Evolutionary conservation across 2,113 vertebrate species (phyloP), one percentile per base, ranked within the genome.

Genomic region (Anguilla japonica): DNA sequence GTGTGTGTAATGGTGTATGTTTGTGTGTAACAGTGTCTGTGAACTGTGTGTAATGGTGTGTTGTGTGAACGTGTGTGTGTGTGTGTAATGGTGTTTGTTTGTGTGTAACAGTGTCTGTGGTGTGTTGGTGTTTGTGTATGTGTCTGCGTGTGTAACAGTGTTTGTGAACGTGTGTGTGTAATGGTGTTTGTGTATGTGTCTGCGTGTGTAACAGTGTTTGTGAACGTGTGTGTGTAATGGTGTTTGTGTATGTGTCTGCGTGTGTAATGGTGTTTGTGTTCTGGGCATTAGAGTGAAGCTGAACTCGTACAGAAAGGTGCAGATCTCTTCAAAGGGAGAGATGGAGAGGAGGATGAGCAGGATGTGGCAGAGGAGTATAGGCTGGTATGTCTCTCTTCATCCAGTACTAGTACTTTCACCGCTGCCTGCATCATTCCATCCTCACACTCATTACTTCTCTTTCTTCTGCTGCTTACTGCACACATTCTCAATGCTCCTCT

Each of bases 311-410:
- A 34, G 43, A 88, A 39, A 85, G 29, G 81, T 18, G 0, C 46
- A 22, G 82, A 71, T 13, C 6, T 81, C 88, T 86, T 60, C 82
- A 82, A 60, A 79, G 0, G 14, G 20, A 40, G 83, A 88, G 20
- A 60, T n/a, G 75, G 20, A 84, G 82, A 85, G 18, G n/a, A 9
- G 20, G 50, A 63, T 1, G 89, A 89, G 41, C 5, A 84, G 8
- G 89, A 92, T 22, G 89, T 89, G 0, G 20, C 53, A 0, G 91
- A 89, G 34, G 13, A 40, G 29, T 85, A 11, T 88, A 92, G 93
- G 89, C 86, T 1, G 88, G 94, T 94, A 88, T 79, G 40, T 1
- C 2, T 16, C 3, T 56, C 16, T 16, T n/a, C 80, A 2, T 46
- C 22, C 81, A 39, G 0, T 3, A 41, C 13, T 18, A n/a, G 84